These are phyloP conservation scores for Micrasema longulum DNA, from an alignment of 1,140 invertebrate species.

Conservation along the genomic window DNA sequence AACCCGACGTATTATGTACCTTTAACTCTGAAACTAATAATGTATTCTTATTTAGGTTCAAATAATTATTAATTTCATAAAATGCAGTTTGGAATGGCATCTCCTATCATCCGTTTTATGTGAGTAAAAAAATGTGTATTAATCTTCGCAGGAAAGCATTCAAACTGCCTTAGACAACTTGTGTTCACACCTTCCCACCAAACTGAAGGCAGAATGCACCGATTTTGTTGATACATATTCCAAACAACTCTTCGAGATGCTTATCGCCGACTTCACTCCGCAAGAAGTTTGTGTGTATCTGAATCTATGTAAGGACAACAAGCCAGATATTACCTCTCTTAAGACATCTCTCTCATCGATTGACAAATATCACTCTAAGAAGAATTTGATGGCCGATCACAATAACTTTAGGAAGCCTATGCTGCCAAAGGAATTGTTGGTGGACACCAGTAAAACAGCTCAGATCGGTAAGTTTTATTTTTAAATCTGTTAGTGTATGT, in stretches of 20 bases:
- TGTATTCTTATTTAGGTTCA: too few relatives aligned
- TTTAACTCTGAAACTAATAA: too few relatives aligned
- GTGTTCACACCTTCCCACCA: slow-evolving; percentile 76
- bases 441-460: slow-evolving; percentile 59
- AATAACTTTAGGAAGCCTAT: slow-evolving; percentile 59
- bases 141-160: slow-evolving; percentile 73
- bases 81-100: too few relatives aligned
- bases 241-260: slow-evolving; percentile 80
- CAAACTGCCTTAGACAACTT: slow-evolving; percentile 77
- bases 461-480: slow-evolving; percentile 68
- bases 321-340: slow-evolving; percentile 52
- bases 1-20: too few relatives aligned
- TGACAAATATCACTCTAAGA: slow-evolving; percentile 59
- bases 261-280: slow-evolving; percentile 80
- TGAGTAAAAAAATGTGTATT: slow-evolving; percentile 12
- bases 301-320: slow-evolving; percentile 74
- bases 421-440: slow-evolving; percentile 59
- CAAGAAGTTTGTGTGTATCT: slow-evolving; percentile 83
- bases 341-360: slow-evolving; percentile 30
- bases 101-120: too few relatives aligned
- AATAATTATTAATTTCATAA: too few relatives aligned
- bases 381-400: slow-evolving; percentile 58
- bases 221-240: slow-evolving; percentile 83
- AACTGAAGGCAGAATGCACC: slow-evolving; percentile 75
- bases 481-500: too few relatives aligned